phyloP scores from a whole-genome alignment of 1,140 invertebrate genomes.

The Diorhabda carinulata region DNA sequence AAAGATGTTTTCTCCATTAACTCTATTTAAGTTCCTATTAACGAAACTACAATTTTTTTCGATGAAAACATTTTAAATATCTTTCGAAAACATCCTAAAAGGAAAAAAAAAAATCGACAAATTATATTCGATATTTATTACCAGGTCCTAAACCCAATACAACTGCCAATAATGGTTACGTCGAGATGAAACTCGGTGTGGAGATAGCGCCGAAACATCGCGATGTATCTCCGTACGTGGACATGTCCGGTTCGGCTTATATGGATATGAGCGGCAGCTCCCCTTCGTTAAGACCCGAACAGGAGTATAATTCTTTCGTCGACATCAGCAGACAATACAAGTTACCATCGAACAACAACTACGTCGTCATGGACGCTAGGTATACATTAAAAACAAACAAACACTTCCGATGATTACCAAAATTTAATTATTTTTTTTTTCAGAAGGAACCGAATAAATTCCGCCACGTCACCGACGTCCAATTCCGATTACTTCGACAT shows the following conservation, averaged over 20 bases:
- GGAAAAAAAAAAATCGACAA: slow-evolving; percentile 43
- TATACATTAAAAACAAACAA: neutral
- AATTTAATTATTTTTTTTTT: neutral
- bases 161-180: slow-evolving; percentile 48
- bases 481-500: slow-evolving; percentile 31
- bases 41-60: too few relatives aligned
- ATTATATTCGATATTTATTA: too few relatives aligned
- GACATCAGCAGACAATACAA: slow-evolving; percentile 15
- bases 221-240: slow-evolving; percentile 26
- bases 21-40: too few relatives aligned
- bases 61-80: too few relatives aligned
- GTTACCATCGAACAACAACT: slow-evolving; percentile 39
- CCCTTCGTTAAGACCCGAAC: slow-evolving; percentile 1
- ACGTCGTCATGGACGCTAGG: slow-evolving; percentile 46
- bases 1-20: too few relatives aligned
- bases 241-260: slow-evolving; percentile 24
- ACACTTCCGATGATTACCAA: neutral
- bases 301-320: slow-evolving; percentile 17
- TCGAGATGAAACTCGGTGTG: slow-evolving; percentile 53
- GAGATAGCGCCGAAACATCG: slow-evolving; percentile 45
- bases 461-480: neutral
- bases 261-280: slow-evolving; percentile 22
- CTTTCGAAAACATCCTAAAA: too few relatives aligned
- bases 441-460: slow-evolving; percentile 5
- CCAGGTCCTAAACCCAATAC: slow-evolving; percentile 21